Evolutionary conservation across 2,113 vertebrate genomes (phyloP).

Genomic region (Takifugu flavidus): DNA sequence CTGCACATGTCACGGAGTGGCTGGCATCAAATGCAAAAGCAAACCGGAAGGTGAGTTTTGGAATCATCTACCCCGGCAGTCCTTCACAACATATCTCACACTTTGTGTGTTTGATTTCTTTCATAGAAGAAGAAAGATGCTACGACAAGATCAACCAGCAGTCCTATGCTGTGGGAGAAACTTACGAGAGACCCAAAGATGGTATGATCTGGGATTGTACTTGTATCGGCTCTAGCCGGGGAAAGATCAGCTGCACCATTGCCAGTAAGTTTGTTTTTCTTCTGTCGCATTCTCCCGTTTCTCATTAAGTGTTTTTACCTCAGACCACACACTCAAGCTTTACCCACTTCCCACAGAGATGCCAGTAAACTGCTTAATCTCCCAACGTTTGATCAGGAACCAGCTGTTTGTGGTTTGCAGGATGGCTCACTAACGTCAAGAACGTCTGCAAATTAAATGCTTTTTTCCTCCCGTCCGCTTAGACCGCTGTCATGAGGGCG

Average conservation of each 20-base stretch:
- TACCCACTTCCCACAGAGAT: constrained; percentile 12
- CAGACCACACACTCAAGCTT: constrained; percentile 28
- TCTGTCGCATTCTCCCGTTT: too few species aligned
- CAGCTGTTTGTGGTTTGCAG: constrained; percentile 43
- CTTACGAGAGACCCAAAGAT: constrained; percentile 93
- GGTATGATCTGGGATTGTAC: constrained; percentile 99
- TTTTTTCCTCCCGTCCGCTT: not conserved
- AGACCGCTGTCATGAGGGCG: constrained; percentile 97
- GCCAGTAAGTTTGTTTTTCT: constrained; percentile 66
- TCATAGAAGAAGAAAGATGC: constrained; percentile 86
- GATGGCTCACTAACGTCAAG: constrained; percentile 39
- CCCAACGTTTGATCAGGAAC: constrained; percentile 35
- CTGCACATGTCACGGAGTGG: constrained; percentile 92
- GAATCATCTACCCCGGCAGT: not conserved
- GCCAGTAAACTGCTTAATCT: constrained; percentile 37
- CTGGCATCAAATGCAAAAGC: constrained; percentile 91
- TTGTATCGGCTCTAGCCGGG: constrained; percentile 90
- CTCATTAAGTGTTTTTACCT: constrained; percentile 5
- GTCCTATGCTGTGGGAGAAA: constrained; percentile 88
- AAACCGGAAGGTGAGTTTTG: constrained; percentile 88
- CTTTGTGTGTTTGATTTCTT: not conserved
- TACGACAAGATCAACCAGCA: constrained; percentile 88
- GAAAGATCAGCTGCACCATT: constrained; percentile 70
- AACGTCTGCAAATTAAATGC: constrained; percentile 10
- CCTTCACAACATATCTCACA: not conserved